These are phyloP conservation scores for Scomberomorus guttatus DNA, from an alignment of 2,797 vertebrate genomes.

Conservation along the genomic window DNA sequence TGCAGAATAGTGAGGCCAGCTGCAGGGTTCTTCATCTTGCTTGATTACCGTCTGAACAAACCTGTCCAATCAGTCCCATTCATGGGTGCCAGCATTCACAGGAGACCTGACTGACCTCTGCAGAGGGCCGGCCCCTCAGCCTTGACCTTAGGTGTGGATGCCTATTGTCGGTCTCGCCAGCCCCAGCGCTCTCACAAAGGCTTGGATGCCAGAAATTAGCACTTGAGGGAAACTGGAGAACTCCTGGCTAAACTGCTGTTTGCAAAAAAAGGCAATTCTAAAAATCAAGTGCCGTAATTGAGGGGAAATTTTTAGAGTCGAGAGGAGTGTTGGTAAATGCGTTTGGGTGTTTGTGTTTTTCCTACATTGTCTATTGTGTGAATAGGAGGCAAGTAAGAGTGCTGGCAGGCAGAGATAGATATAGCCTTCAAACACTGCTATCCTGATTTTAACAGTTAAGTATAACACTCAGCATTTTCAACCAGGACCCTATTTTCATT, in stretches of 20 bases:
- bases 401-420: slow-evolving; percentile 9
- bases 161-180: slow-evolving; percentile 52
- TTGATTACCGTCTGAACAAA: slow-evolving; percentile 79
- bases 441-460: slow-evolving; percentile 1
- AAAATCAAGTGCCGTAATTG: slow-evolving; percentile 82
- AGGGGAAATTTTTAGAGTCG: slow-evolving; percentile 54
- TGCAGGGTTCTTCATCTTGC: slow-evolving; percentile 75
- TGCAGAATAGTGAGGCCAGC: slow-evolving; percentile 67
- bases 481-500: neutral
- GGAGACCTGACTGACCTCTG: slow-evolving; percentile 67
- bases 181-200: slow-evolving; percentile 54
- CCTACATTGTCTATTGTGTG: slow-evolving; percentile 17
- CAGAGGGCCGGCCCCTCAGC: slow-evolving; percentile 71
- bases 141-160: slow-evolving; percentile 82
- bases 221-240: slow-evolving; percentile 72
- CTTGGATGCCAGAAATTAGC: slow-evolving; percentile 68
- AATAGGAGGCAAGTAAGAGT: slow-evolving; percentile 19
- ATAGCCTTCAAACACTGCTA: neutral
- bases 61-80: slow-evolving; percentile 83
- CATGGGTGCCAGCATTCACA: slow-evolving; percentile 61
- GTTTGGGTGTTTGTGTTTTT: slow-evolving; percentile 48
- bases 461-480: slow-evolving; percentile 12
- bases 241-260: slow-evolving; percentile 59
- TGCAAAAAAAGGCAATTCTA: slow-evolving; percentile 65
- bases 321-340: slow-evolving; percentile 51